Evolutionary conservation across 2,797 vertebrate species (phyloP), one percentile per base, ranked within the genome.

Genomic region (Microctenopoma lineatum): DNA sequence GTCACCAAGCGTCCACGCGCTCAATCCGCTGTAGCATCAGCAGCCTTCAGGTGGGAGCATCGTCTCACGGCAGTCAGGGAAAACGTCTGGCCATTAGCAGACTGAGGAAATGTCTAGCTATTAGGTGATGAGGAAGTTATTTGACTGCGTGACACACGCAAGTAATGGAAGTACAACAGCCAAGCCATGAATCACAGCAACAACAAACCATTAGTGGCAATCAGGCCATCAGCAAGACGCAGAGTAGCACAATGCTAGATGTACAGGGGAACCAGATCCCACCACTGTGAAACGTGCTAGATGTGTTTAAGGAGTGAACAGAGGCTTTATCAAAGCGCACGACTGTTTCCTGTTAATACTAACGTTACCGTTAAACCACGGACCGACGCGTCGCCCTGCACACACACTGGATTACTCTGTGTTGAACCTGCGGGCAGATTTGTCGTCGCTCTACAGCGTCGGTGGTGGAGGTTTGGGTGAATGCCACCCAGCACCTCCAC

Each of bases 131-230:
- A 27, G 67, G 52, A 63, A 69, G 68, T 57, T 44, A 70, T 83
- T 70, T 66, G 44, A 66, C 61, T 56, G 46, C 50, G 64, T 76
- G 71, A 70, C 64, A 73, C 62, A 56, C 56, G 71, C 14, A 39
- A 52, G 80, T 11, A 29, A 52, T n/a, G 51, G 21, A 47, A 41
- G 34, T 34, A 46, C 44, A 59, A 66, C 73, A 65, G 62, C 16
- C 34, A 51, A 84, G 59, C 47, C 47, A 70, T 69, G 76, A 81
- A 81, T 73, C 56, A 77, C 45, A 72, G 52, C 66, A 54, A 60
- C 71, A 79, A 77, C 72, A 68, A 69, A 72, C 60, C 36, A 72
- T 82, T 77, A 68, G 41, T 27, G 9, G 14, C 47, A 70, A 60
- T 59, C 59, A 65, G 54, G 61, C 45, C 32, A 69, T 68, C 53